Percentiles rank a stretch among this genome's conserved stretches.
Conservation (phyloP, 2,113 vertebrate genomes). For the Aviceda subcristata region DNA sequence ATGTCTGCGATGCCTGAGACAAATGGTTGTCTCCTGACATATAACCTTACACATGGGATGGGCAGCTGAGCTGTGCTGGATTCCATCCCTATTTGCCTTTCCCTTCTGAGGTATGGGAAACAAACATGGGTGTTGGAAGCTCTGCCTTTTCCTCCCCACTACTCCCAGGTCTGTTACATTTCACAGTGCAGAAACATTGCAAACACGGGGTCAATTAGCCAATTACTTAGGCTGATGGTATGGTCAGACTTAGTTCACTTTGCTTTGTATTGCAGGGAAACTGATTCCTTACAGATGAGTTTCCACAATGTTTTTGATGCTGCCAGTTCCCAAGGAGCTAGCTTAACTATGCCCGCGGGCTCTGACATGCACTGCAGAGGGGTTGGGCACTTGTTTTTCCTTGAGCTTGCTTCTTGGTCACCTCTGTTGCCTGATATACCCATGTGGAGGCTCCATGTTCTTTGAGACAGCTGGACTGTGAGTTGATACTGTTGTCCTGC, state of each 20-base stretch:
- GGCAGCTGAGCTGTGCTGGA: neutral
- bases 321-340: neutral
- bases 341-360: accelerated
- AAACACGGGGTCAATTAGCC: neutral
- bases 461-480: accelerated
- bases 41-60: neutral
- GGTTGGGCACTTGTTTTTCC: neutral
- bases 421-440: neutral
- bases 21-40: neutral
- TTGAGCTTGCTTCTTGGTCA: neutral
- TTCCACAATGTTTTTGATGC: neutral
- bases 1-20: neutral
- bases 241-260: neutral
- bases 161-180: neutral
- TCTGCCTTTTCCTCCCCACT: neutral
- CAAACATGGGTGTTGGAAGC: neutral
- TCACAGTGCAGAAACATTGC: neutral
- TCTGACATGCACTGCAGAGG: neutral
- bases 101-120: neutral
- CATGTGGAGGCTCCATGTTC: neutral
- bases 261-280: neutral
- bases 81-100: neutral
- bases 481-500: neutral
- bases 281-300: neutral
- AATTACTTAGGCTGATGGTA: neutral